Evolutionary conservation across 2,888 invertebrate genomes (phyloP), one percentile per base, ranked within the genome.

Genomic region (Amphipyra tragopoginis): DNA sequence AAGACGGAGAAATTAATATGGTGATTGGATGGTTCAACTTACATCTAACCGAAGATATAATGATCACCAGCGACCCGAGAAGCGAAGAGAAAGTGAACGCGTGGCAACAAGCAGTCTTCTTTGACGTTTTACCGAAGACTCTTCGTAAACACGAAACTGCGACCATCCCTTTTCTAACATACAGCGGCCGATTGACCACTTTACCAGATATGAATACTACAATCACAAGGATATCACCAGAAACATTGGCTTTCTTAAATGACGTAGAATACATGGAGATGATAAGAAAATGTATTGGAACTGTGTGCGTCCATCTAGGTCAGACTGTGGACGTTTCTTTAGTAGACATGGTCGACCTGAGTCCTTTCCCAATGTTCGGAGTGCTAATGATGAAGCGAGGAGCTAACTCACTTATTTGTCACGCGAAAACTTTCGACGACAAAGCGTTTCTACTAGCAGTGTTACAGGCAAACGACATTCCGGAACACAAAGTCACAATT

Each of bases 11-110:
- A 48, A 61, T 79, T 0, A 54, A 75, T 38, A 39, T 64, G 14
- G 86, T 97, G 45, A 95, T 95, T 5, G 92, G 96, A 47, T 97
- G 96, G 96, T 97, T 97, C 83, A 95, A 96, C 76, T 88, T 97
- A 56, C 85, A 96, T 79, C 86, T 97, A 34, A 95, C 96, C 72
- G 95, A 96, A 11, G 92, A 95, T 38, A 93, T 94, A 21, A 86
- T 83, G 3, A 89, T 97, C 47, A 94, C 95, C 33, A 96, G 95
- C 1, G 92, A 95, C 58, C 96, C 96, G 2, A 86, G 84, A 40
- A 79, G 82, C n/a, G 81, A 75, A 1, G 67, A 84, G 0, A 77
- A 85, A 58, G 81, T 86, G 33, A 83, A 91, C 11, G 96, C 96
- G 8, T 75, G 75, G 74, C 72, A 67, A 26, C 80, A 79, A 44